Evolutionary conservation across 1,140 invertebrate genomes (phyloP), one percentile per base, ranked within the genome.

Genomic region (Drosophila funebris): DNA sequence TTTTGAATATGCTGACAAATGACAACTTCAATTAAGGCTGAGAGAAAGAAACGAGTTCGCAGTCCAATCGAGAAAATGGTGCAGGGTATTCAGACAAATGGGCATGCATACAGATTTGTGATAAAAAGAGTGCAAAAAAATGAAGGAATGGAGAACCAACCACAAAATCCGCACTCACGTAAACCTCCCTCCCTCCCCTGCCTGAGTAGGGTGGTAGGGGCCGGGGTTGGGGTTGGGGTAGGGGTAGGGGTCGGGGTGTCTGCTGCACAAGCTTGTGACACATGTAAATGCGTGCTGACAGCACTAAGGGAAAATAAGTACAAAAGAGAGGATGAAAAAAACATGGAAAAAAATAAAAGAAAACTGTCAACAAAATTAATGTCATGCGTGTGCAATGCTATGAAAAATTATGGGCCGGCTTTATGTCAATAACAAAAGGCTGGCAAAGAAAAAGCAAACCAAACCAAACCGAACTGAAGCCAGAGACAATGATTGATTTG

Each of bases 341-440:
- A 57, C 16, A 58, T 44, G 62, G 46, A 60, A 54, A 62, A 66
- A 77, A 78, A 78, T 78, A 89, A 84, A 89, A 83, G 79, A 83
- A 89, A 91, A 90, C 85, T 90, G 90, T 91, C 90, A 91, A 90
- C 88, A 88, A 90, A 88, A 90, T 90, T 88, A 90, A 91, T 88
- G 83, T 88, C 83, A 88, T 88, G 84, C 79, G 76, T 88, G 84
- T 88, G 84, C 83, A 83, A 66, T 79, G 84, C 83, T 79, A 89
- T 89, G 83, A 88, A 89, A 88, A 88, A 89, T 88, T 89, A 88
- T 88, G 83, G 83, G 31, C 64, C 74, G 84, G 76, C 83, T 89
- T 82, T 88, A 77, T 77, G 83, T 89, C 83, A 89, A 88, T 88
- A 88, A 79, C 69, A 88, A 88, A 78, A 76, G 76, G 62, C 68